Conservation (phyloP, 2,797 vertebrate genomes). For the Silurus aristotelis region DNA sequence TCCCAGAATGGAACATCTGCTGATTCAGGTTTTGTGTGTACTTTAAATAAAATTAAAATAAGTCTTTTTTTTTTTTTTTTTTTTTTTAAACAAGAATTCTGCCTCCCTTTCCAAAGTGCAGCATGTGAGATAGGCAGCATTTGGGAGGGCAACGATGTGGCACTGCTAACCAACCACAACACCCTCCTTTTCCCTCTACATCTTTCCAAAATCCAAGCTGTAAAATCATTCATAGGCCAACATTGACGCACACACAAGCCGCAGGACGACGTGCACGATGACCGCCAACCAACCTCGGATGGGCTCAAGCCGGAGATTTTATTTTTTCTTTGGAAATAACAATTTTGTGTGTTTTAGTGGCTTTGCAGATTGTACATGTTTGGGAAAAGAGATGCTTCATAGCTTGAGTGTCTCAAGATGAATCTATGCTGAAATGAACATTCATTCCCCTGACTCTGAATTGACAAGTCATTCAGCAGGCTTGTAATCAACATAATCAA, state of each 20-base stretch:
- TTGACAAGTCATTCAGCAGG: not conserved
- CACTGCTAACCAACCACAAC: slow-evolving; percentile 18
- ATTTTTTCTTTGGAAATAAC: slow-evolving; percentile 34
- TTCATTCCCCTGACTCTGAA: not conserved
- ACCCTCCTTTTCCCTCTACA: slow-evolving; percentile 27
- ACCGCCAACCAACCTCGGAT: slow-evolving; percentile 22
- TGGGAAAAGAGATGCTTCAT: slow-evolving; percentile 9
- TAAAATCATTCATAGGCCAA: slow-evolving; percentile 43
- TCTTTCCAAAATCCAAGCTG: slow-evolving; percentile 32
- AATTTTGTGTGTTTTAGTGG: slow-evolving; percentile 30
- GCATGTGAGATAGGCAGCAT: not conserved
- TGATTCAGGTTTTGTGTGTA: slow-evolving; percentile 42
- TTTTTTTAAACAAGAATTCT: not conserved
- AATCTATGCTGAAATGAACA: not conserved
- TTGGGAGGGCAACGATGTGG: slow-evolving; percentile 32
- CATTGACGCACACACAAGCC: slow-evolving; percentile 41
- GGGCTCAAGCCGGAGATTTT: not conserved
- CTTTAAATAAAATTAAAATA: slow-evolving; percentile 31
- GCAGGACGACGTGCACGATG: slow-evolving; percentile 33
- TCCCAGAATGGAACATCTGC: slow-evolving; percentile 8
- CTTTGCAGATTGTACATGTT: slow-evolving; percentile 27
- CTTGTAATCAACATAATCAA: not conserved
- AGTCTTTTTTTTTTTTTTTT: not conserved
- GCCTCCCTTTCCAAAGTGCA: slow-evolving; percentile 7
- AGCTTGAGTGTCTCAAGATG: not conserved